A percentile compares a stretch with the other conserved stretches of the same genome.
Evolutionary conservation across 2,797 vertebrate genomes (phyloP).

Genomic region (Serranus cabrilla): DNA sequence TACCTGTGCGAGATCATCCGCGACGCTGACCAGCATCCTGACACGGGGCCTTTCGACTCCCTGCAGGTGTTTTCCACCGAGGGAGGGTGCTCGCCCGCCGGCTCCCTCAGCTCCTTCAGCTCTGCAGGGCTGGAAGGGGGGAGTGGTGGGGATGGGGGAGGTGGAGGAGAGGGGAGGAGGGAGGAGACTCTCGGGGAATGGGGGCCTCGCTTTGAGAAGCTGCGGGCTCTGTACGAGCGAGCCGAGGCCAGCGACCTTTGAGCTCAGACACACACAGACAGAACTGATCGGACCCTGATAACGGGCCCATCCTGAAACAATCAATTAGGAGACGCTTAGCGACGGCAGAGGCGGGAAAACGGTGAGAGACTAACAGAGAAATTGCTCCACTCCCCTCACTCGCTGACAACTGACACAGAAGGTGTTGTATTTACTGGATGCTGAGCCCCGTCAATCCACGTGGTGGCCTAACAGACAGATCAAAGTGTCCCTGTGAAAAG

Average conservation of each 20-base stretch:
- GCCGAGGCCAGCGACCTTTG: slow-evolving; percentile 84
- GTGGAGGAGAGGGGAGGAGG: slow-evolving; percentile 66
- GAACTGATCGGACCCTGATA: slow-evolving; percentile 23
- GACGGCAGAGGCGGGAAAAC: slow-evolving; percentile 10
- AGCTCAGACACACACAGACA: slow-evolving; percentile 40
- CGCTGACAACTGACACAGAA: slow-evolving; percentile 39
- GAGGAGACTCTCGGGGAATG: slow-evolving; percentile 87
- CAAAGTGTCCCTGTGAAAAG: slow-evolving; percentile 50
- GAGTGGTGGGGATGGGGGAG: slow-evolving; percentile 64
- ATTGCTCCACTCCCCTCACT: slow-evolving; percentile 34
- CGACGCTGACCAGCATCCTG: slow-evolving; percentile 82
- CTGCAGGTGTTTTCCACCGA: slow-evolving; percentile 90
- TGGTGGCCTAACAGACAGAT: slow-evolving; percentile 52
- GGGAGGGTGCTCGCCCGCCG: slow-evolving; percentile 86
- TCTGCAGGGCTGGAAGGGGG: slow-evolving; percentile 82
- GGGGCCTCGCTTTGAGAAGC: slow-evolving; percentile 91
- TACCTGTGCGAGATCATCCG: slow-evolving; percentile 87
- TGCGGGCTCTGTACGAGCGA: slow-evolving; percentile 88
- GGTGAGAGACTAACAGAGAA: slow-evolving; percentile 36
- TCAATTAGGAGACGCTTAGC: slow-evolving; percentile 40
- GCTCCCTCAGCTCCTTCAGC: slow-evolving; percentile 90
- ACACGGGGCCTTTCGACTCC: slow-evolving; percentile 86
- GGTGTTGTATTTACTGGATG: slow-evolving; percentile 64
- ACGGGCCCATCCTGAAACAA: slow-evolving; percentile 30
- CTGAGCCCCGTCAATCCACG: slow-evolving; percentile 68